These are phyloP conservation scores for Augiades crinisus DNA, from an alignment of 2,888 invertebrate species.

Conservation along the genomic window DNA sequence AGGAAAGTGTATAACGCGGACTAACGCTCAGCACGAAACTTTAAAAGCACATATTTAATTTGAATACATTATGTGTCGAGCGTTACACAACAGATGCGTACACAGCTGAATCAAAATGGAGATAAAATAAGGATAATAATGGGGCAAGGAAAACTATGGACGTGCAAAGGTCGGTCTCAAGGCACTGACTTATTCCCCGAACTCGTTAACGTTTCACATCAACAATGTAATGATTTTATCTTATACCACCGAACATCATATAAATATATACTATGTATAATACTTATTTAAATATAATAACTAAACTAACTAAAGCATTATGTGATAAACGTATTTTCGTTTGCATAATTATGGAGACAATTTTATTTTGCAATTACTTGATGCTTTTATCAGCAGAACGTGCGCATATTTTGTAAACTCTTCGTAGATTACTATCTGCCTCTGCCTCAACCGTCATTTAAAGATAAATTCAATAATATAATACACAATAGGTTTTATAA, in stretches of 20 bases:
- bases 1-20: conserved; percentile 61
- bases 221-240: conserved; percentile 53
- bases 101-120: conserved; percentile 31
- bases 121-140: conserved; percentile 46
- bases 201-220: conserved; percentile 65
- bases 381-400: too few relatives aligned
- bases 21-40: conserved; percentile 15
- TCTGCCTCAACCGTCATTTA: too few relatives aligned
- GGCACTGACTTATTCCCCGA: conserved; percentile 55
- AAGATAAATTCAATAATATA: too few relatives aligned
- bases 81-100: background rate
- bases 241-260: conserved; percentile 36
- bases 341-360: too few relatives aligned
- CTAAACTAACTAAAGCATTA: too few relatives aligned
- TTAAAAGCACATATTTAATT: background rate
- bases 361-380: too few relatives aligned
- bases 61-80: too few relatives aligned
- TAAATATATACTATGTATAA: background rate
- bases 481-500: too few relatives aligned
- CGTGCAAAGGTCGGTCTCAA: conserved; percentile 51
- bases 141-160: conserved; percentile 27
- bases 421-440: too few relatives aligned
- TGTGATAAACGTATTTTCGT: too few relatives aligned
- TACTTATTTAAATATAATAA: background rate
- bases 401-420: too few relatives aligned